A percentile compares a stretch with the other conserved stretches of the same genome.
These are phyloP conservation scores for Drosophila paulistorum DNA, from an alignment of 1,140 invertebrate species.

Conservation along the genomic window DNA sequence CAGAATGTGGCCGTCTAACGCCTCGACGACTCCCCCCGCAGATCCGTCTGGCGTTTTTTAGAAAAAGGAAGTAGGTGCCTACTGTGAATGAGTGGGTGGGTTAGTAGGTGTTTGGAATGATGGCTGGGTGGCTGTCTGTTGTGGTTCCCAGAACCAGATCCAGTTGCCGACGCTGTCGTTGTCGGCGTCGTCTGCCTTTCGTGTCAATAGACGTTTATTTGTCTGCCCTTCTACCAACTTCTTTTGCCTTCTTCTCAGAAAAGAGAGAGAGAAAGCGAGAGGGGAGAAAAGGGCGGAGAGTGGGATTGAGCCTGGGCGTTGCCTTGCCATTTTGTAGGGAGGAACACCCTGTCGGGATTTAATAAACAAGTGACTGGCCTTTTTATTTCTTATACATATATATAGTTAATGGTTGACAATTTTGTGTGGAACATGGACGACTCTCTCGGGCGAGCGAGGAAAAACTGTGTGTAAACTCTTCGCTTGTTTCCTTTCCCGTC, in stretches of 20 bases:
- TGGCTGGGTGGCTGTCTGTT: slow-evolving; percentile 15
- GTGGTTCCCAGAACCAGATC: slow-evolving; percentile 41
- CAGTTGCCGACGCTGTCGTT: not conserved
- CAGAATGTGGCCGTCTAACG: slow-evolving; percentile 23
- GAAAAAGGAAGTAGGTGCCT: slow-evolving; percentile 75
- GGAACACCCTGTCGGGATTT: slow-evolving; percentile 68
- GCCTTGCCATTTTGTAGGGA: slow-evolving; percentile 24
- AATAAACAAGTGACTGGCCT: slow-evolving; percentile 68
- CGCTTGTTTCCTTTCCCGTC: not conserved
- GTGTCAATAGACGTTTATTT: slow-evolving; percentile 74
- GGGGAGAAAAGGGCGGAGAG: not conserved
- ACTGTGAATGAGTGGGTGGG: slow-evolving; percentile 27
- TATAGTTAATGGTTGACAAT: slow-evolving; percentile 48
- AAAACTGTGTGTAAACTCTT: slow-evolving; percentile 16
- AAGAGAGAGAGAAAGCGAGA: not conserved
- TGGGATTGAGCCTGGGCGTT: slow-evolving; percentile 28
- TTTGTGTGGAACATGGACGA: slow-evolving; percentile 1
- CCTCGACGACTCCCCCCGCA: slow-evolving; percentile 36
- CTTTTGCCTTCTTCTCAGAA: too few relatives aligned
- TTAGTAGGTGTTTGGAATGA: not conserved
- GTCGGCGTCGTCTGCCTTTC: slow-evolving; percentile 41
- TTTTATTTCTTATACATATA: slow-evolving; percentile 57
- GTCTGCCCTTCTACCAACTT: slow-evolving; percentile 28
- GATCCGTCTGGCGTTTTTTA: slow-evolving; percentile 60
- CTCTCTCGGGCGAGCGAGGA: not conserved